phyloP scores from a whole-genome alignment of 2,113 vertebrate species.

The Crotalus horridus region DNA sequence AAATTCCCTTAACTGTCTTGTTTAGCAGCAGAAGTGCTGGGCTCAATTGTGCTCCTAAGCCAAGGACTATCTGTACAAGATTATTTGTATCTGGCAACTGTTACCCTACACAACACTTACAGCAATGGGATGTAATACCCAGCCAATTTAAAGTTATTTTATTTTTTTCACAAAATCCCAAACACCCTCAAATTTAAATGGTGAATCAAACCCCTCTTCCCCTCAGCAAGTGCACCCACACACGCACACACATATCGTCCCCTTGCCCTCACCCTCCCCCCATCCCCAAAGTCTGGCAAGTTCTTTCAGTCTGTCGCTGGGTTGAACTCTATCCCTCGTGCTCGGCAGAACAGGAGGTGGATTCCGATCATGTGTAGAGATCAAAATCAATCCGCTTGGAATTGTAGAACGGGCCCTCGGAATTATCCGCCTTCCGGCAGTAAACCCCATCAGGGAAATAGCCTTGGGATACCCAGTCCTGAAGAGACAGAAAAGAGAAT shows the following conservation, averaged over 20 bases:
- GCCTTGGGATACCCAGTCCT: conserved; percentile 88
- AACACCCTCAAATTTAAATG: neutral
- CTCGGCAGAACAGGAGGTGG: neutral
- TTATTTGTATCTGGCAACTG: neutral
- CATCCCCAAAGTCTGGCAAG: conserved; percentile 14
- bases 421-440: conserved; percentile 80
- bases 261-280: neutral
- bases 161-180: conserved; percentile 18
- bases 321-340: neutral
- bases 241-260: neutral
- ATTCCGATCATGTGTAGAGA: conserved; percentile 77
- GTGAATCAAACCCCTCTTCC: neutral
- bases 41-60: neutral
- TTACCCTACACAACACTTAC: neutral
- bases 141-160: conserved; percentile 9
- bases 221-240: neutral
- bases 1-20: neutral
- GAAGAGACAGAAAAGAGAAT: conserved; percentile 15
- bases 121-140: neutral
- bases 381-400: conserved; percentile 88
- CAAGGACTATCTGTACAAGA: neutral
- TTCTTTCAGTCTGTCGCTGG: neutral
- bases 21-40: neutral
- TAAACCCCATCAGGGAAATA: conserved; percentile 87
- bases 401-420: conserved; percentile 84